phyloP scores from a whole-genome alignment of 2,113 vertebrate genomes.

The Ammodramus savannarum region DNA sequence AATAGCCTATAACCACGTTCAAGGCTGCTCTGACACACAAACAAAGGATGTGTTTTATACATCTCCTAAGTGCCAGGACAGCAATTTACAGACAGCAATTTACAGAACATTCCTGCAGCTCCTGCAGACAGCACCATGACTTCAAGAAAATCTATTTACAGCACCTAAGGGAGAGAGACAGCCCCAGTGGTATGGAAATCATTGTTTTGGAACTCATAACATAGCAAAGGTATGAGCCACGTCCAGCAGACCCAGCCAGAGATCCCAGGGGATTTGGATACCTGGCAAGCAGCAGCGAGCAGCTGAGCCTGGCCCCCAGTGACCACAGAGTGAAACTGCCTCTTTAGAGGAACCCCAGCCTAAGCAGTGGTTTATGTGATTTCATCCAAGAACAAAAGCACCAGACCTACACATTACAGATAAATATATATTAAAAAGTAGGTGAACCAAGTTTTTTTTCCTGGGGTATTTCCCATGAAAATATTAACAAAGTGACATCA shows the following conservation, averaged over 20 bases:
- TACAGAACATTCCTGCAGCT: accelerated
- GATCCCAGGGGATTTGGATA: not conserved
- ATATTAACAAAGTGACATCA: not conserved
- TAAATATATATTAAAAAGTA: not conserved
- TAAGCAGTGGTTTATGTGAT: not conserved
- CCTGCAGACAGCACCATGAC: not conserved
- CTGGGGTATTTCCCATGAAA: not conserved
- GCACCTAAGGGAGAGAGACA: not conserved
- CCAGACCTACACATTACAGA: not conserved
- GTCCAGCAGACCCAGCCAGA: accelerated
- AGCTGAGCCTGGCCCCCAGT: not conserved
- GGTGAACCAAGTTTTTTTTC: not conserved
- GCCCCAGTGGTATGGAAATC: not conserved
- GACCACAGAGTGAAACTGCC: not conserved
- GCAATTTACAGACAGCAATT: not conserved
- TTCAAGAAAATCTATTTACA: not conserved
- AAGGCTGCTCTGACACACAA: not conserved
- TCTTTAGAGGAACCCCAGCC: not conserved
- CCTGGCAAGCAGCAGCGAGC: not conserved
- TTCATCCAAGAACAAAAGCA: not conserved
- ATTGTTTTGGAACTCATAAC: not conserved
- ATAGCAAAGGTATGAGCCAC: not conserved
- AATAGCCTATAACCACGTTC: not conserved
- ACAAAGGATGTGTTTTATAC: not conserved
- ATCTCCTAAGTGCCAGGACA: not conserved